phyloP scores from a whole-genome alignment of 2,113 vertebrate species.

The Myiopsitta monachus region DNA sequence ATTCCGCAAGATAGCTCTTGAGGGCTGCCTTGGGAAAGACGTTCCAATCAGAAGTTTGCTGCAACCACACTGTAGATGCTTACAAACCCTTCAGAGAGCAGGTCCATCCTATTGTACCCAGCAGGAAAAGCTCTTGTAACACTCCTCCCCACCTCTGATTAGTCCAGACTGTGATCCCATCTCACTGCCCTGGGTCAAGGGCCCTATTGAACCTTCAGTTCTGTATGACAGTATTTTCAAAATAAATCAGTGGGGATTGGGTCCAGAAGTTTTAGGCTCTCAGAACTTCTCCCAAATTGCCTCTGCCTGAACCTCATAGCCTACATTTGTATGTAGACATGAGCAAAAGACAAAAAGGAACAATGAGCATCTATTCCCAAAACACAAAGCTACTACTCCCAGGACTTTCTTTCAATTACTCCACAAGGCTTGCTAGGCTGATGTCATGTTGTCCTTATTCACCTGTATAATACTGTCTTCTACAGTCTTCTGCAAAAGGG shows the following conservation, averaged over 20 bases:
- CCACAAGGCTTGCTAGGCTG: fast-evolving
- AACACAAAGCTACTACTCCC: not conserved
- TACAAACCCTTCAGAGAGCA: not conserved
- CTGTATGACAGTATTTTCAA: not conserved
- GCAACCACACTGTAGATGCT: not conserved
- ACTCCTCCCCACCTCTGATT: not conserved
- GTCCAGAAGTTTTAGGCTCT: not conserved
- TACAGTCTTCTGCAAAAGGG: not conserved
- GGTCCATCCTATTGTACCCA: not conserved
- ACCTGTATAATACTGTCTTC: not conserved
- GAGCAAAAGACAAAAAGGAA: not conserved
- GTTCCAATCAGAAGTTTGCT: not conserved
- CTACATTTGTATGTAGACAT: not conserved
- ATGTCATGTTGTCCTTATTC: not conserved
- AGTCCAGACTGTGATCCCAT: not conserved
- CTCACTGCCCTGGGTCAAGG: not conserved
- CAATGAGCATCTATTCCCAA: not conserved
- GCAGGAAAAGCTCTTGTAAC: not conserved
- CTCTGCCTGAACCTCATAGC: not conserved
- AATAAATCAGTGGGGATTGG: not conserved
- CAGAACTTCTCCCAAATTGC: not conserved
- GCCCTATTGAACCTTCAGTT: fast-evolving
- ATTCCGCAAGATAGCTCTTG: not conserved
- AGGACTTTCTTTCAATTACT: not conserved
- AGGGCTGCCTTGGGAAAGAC: not conserved